These are phyloP conservation scores for Megalopta genalis DNA, from an alignment of 1,140 invertebrate species.

Conservation along the genomic window DNA sequence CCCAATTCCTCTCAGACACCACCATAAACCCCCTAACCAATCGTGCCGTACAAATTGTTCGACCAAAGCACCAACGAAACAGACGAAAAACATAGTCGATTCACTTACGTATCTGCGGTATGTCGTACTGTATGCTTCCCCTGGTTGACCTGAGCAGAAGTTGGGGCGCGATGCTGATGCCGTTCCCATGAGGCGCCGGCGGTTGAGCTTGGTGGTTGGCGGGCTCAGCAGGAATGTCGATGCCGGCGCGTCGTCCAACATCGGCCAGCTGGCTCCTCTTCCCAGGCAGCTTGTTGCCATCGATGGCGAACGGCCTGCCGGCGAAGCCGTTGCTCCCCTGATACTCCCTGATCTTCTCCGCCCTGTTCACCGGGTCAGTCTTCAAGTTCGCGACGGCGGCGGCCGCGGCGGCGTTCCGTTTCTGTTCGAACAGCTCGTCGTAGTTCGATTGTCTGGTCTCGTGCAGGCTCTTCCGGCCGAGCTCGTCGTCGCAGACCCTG, in stretches of 20 bases:
- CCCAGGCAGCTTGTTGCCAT: conserved; percentile 44
- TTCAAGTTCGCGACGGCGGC: conserved; percentile 49
- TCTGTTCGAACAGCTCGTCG: conserved; percentile 55
- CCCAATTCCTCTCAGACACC: too few relatives aligned
- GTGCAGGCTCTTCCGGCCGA: conserved; percentile 39
- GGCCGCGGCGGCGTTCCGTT: conserved; percentile 48
- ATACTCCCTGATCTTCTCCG: conserved; percentile 40
- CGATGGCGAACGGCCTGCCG: conserved; percentile 36
- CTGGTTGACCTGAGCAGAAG: conserved; percentile 84
- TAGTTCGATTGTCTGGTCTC: conserved; percentile 56
- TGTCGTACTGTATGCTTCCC: conserved; percentile 84
- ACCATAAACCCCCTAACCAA: too few relatives aligned
- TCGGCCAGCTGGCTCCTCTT: conserved; percentile 51
- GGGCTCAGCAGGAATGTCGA: conserved; percentile 35
- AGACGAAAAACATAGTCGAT: neutral
- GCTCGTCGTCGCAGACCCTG: conserved; percentile 47
- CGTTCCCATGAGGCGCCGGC: conserved; percentile 51
- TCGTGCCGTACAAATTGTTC: too few relatives aligned
- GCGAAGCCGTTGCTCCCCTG: conserved; percentile 39
- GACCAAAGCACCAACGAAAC: too few relatives aligned
- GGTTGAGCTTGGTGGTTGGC: conserved; percentile 51
- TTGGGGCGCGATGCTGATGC: conserved; percentile 80
- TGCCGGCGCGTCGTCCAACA: conserved; percentile 33
- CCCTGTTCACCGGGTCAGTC: conserved; percentile 43
- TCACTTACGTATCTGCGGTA: conserved; percentile 86